Conservation (phyloP, 1,140 invertebrate species). For the Maniola jurtina region DNA sequence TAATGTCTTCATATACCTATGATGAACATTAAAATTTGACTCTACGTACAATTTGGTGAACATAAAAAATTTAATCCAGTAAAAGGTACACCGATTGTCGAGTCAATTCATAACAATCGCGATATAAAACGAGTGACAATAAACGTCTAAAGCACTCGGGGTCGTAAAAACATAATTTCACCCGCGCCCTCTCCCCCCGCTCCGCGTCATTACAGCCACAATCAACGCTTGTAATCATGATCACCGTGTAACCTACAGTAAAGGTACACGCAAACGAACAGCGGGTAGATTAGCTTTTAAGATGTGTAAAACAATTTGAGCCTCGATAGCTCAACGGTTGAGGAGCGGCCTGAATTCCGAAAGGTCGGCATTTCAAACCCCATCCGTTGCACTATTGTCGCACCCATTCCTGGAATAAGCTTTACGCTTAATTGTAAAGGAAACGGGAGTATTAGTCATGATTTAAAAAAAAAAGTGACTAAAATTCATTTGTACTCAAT, state of each 20-base stretch:
- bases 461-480: too few species aligned
- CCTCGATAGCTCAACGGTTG: too few species aligned
- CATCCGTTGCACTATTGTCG: too few species aligned
- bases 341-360: too few species aligned
- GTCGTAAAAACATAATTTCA: conserved; percentile 41
- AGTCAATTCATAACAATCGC: conserved; percentile 38
- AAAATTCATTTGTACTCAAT: too few species aligned
- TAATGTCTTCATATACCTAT: too few species aligned
- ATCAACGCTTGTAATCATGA: conserved; percentile 46
- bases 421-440: too few species aligned
- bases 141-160: conserved; percentile 44
- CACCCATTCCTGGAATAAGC: too few species aligned
- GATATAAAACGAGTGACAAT: conserved; percentile 46
- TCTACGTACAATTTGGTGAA: not conserved
- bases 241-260: conserved; percentile 36
- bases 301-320: too few species aligned
- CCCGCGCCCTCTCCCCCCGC: conserved; percentile 8
- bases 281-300: conserved; percentile 13
- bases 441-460: too few species aligned
- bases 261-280: conserved; percentile 16
- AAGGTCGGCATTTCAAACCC: too few species aligned
- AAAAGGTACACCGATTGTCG: conserved; percentile 31
- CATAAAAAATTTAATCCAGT: conserved; percentile 29
- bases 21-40: too few species aligned
- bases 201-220: conserved; percentile 45